These are phyloP conservation scores for Perognathus longimembris DNA, from an alignment of 2,113 vertebrate species.

Conservation along the genomic window DNA sequence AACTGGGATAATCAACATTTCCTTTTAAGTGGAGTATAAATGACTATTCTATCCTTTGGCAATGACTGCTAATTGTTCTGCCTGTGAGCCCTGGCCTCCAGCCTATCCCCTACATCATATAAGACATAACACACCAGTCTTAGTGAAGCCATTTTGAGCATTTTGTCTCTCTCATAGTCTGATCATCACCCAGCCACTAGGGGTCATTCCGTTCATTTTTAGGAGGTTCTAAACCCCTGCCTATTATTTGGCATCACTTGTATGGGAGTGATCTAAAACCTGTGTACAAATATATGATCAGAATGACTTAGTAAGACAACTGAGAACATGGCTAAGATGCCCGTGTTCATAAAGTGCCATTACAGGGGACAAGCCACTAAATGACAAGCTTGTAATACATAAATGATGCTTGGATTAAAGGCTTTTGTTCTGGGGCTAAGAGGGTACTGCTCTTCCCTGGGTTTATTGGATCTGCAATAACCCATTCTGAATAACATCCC, in stretches of 20 bases:
- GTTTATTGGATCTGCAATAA: not conserved
- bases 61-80: not conserved
- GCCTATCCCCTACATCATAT: not conserved
- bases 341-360: not conserved
- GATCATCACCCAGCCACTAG: not conserved
- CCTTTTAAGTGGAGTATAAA: constrained; percentile 21
- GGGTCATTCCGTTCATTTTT: not conserved
- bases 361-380: not conserved
- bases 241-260: not conserved
- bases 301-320: not conserved
- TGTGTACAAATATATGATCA: not conserved
- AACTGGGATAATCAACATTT: not conserved
- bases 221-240: not conserved
- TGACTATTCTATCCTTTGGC: not conserved
- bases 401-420: not conserved
- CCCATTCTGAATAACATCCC: not conserved
- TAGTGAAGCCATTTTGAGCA: not conserved
- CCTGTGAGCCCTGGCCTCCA: not conserved
- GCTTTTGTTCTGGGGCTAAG: not conserved
- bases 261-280: not conserved
- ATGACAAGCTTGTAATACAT: not conserved
- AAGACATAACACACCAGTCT: not conserved
- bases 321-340: not conserved
- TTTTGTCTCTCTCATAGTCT: constrained; percentile 32
- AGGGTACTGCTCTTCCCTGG: not conserved